Conservation (phyloP, 1,140 invertebrate species). For the Papilio polyxenes region DNA sequence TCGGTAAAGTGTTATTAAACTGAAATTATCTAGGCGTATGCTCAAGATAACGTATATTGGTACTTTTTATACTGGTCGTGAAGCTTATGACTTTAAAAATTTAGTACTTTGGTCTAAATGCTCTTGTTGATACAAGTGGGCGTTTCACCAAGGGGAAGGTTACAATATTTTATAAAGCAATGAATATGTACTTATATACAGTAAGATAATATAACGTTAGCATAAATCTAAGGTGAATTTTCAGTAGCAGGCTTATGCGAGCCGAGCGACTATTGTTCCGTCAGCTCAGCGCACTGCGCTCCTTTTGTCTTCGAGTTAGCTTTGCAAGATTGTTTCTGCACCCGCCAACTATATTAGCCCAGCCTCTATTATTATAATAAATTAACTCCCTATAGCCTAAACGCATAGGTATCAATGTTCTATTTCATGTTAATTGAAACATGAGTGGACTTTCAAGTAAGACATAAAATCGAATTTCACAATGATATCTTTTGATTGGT, state of each 20-base stretch:
- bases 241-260: slow-evolving; percentile 8
- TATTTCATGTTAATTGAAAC: not conserved
- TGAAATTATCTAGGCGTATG: too few relatives aligned
- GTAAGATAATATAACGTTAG: not conserved
- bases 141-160: not conserved
- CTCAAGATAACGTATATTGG: too few relatives aligned
- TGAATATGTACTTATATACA: not conserved
- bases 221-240: slow-evolving; percentile 22
- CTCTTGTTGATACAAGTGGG: not conserved
- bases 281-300: slow-evolving; percentile 36
- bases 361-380: slow-evolving; percentile 45
- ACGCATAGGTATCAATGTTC: slow-evolving; percentile 12
- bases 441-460: too few relatives aligned
- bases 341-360: slow-evolving; percentile 43
- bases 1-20: too few relatives aligned
- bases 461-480: too few relatives aligned
- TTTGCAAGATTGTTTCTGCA: slow-evolving; percentile 47
- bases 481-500: too few relatives aligned
- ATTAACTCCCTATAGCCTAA: slow-evolving; percentile 32
- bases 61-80: too few relatives aligned
- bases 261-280: slow-evolving; percentile 42
- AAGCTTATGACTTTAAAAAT: not conserved
- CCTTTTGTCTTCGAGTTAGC: slow-evolving; percentile 49
- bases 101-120: not conserved
- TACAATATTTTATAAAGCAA: not conserved